These are phyloP conservation scores for Sprattus sprattus DNA, from an alignment of 2,113 vertebrate species.

Conservation along the genomic window DNA sequence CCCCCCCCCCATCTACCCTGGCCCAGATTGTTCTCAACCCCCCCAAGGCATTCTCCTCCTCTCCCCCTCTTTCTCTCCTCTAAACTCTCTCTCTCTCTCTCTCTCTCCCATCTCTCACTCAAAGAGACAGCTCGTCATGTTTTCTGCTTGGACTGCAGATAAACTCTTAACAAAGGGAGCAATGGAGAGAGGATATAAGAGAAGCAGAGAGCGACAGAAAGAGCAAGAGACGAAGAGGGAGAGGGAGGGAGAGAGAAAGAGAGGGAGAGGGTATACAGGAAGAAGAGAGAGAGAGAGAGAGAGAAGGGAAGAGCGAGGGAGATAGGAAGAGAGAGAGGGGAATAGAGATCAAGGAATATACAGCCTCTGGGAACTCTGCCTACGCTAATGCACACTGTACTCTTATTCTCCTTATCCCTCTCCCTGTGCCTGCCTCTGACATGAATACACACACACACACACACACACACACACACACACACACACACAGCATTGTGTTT, in stretches of 20 bases:
- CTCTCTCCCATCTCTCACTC: slow-evolving; percentile 27
- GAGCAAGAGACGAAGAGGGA: background rate
- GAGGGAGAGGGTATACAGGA: too few species aligned
- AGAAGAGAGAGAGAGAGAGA: background rate
- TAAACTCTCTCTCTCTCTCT: background rate
- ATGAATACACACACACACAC: background rate
- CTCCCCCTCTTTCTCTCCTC: background rate
- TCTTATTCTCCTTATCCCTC: background rate
- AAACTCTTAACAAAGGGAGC: slow-evolving; percentile 45
- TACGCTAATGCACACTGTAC: slow-evolving; percentile 11
- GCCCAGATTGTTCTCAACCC: background rate
- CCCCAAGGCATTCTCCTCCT: background rate
- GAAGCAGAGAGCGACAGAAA: background rate
- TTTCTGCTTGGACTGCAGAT: slow-evolving; percentile 51
- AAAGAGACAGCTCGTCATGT: slow-evolving; percentile 46
- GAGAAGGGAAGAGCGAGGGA: background rate
- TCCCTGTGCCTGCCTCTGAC: background rate
- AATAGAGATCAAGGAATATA: background rate
- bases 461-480: background rate
- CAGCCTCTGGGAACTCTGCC: slow-evolving; percentile 12
- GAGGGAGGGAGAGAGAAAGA: background rate
- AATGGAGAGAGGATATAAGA: slow-evolving; percentile 29
- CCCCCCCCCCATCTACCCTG: background rate
- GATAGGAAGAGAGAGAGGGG: background rate
- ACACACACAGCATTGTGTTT: background rate